phyloP scores from a whole-genome alignment of 2,888 invertebrate genomes.

The Agriotes lineatus region DNA sequence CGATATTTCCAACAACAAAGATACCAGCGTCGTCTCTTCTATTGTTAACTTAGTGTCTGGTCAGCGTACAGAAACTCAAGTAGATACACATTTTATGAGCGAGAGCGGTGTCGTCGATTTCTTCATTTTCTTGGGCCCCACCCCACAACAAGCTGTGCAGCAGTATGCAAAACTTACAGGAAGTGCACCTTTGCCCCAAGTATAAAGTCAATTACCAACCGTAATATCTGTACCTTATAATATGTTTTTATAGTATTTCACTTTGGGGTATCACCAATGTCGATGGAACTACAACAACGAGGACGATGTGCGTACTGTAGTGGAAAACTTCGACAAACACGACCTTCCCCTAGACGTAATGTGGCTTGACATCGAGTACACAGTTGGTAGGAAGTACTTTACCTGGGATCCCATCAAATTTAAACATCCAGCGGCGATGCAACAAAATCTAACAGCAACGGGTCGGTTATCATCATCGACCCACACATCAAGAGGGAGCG shows the following conservation, averaged over 20 bases:
- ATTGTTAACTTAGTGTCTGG: slow-evolving; percentile 88
- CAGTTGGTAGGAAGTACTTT: slow-evolving; percentile 95
- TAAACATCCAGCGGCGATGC: slow-evolving; percentile 85
- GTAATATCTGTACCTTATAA: background rate
- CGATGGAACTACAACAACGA: slow-evolving; percentile 91
- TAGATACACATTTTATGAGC: slow-evolving; percentile 86
- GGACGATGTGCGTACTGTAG: slow-evolving; percentile 85
- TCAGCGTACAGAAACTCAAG: slow-evolving; percentile 68
- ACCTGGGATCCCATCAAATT: slow-evolving; percentile 95
- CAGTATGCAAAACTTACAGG: slow-evolving; percentile 91
- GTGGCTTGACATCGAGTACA: slow-evolving; percentile 99
- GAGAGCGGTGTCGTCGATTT: slow-evolving; percentile 94
- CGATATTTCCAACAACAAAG: slow-evolving; percentile 83
- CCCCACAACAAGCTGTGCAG: slow-evolving; percentile 82
- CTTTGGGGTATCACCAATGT: slow-evolving; percentile 93
- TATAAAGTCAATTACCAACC: background rate
- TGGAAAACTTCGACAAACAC: slow-evolving; percentile 84
- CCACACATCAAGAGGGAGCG: slow-evolving; percentile 95
- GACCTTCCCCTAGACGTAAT: slow-evolving; percentile 95
- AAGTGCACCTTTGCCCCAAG: slow-evolving; percentile 82
- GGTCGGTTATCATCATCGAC: slow-evolving; percentile 92
- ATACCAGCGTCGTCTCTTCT: slow-evolving; percentile 84
- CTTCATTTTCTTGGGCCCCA: slow-evolving; percentile 89
- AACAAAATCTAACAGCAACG: slow-evolving; percentile 84
- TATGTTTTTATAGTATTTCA: slow-evolving; percentile 71